phyloP scores from a whole-genome alignment of 2,888 invertebrate genomes.

The Stenolophus ochropezus region DNA sequence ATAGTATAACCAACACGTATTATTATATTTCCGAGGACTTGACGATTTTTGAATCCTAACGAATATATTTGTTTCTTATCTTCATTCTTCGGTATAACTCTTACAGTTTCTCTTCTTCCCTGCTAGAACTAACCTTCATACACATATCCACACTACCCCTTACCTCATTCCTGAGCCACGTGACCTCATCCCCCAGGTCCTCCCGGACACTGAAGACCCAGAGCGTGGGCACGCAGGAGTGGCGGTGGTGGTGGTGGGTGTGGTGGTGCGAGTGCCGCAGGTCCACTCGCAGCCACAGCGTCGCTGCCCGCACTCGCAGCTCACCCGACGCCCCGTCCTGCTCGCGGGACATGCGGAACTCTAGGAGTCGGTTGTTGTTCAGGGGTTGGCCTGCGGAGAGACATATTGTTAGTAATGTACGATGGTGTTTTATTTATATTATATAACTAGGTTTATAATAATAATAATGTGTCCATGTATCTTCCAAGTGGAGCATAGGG shows the following conservation, averaged over 20 bases:
- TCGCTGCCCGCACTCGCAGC: slow-evolving; percentile 85
- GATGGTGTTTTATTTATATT: too few species aligned
- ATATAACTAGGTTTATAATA: too few species aligned
- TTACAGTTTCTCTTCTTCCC: not conserved
- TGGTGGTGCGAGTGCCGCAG: slow-evolving; percentile 69
- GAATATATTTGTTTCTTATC: too few species aligned
- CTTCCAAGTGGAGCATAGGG: too few species aligned
- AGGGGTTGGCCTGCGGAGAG: slow-evolving; percentile 82
- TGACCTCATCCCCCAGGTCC: slow-evolving; percentile 77
- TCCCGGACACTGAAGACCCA: slow-evolving; percentile 72
- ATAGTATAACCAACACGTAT: too few species aligned
- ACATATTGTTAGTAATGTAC: too few species aligned
- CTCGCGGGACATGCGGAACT: slow-evolving; percentile 85
- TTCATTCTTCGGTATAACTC: too few species aligned
- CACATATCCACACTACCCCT: too few species aligned
- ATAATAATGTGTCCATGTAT: too few species aligned
- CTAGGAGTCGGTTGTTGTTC: slow-evolving; percentile 89
- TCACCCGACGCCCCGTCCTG: slow-evolving; percentile 73
- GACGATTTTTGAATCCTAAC: too few species aligned
- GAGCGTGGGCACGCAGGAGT: slow-evolving; percentile 69
- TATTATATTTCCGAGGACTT: too few species aligned
- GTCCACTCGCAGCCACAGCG: slow-evolving; percentile 85
- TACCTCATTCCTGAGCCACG: slow-evolving; percentile 79
- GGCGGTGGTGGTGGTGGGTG: not conserved
- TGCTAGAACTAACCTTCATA: too few species aligned